Evolutionary conservation across 2,797 vertebrate species (phyloP).

Genomic region (Sebastes umbrosus): DNA sequence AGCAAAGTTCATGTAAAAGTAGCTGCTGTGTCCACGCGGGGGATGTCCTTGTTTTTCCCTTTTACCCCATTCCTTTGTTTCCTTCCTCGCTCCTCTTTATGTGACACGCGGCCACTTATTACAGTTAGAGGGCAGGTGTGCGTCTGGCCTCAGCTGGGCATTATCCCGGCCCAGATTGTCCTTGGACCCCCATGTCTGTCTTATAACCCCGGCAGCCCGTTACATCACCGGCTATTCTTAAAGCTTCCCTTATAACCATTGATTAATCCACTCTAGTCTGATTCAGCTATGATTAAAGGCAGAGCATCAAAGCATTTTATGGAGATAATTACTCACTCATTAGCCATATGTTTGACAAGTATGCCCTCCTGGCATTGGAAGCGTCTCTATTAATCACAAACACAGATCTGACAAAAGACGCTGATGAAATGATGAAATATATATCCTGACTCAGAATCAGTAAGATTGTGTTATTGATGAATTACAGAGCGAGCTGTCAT

Average conservation of each 20-base stretch:
- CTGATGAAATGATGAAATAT: slow-evolving; percentile 67
- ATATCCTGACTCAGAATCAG: slow-evolving; percentile 63
- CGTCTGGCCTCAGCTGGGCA: slow-evolving; percentile 75
- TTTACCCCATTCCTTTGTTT: slow-evolving; percentile 14
- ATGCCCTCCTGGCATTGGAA: slow-evolving; percentile 66
- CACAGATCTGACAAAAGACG: slow-evolving; percentile 64
- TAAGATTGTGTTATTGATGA: slow-evolving; percentile 73
- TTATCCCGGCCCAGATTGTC: slow-evolving; percentile 75
- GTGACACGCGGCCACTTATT: slow-evolving; percentile 61
- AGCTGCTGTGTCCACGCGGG: neutral
- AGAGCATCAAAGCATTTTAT: slow-evolving; percentile 72
- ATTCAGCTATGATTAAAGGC: slow-evolving; percentile 74
- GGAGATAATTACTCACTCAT: slow-evolving; percentile 77
- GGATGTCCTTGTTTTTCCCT: slow-evolving; percentile 4
- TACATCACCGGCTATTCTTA: slow-evolving; percentile 65
- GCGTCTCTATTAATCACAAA: slow-evolving; percentile 76
- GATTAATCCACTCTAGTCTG: slow-evolving; percentile 69
- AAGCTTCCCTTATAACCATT: slow-evolving; percentile 43
- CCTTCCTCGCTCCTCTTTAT: slow-evolving; percentile 32
- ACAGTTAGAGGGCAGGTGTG: slow-evolving; percentile 68
- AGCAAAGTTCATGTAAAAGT: slow-evolving; percentile 8
- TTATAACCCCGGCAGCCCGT: slow-evolving; percentile 46
- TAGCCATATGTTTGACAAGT: slow-evolving; percentile 81
- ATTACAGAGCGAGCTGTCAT: slow-evolving; percentile 61
- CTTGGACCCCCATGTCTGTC: slow-evolving; percentile 74